Evolutionary conservation across 2,113 vertebrate species (phyloP), one percentile per base, ranked within the genome.

Genomic region (Zosterops borbonicus): DNA sequence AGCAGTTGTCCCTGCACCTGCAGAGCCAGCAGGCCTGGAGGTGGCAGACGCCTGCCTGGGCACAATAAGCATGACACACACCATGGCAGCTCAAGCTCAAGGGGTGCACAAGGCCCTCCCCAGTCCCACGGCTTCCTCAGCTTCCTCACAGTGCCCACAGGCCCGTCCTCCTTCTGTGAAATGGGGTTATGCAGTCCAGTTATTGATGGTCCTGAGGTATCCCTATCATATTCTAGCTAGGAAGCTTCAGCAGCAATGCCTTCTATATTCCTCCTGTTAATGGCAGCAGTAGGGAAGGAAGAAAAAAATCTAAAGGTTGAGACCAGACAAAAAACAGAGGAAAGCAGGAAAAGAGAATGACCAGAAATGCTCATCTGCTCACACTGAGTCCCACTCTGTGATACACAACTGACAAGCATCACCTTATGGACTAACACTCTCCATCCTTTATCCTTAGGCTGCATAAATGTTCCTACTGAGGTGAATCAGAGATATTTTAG

Each of bases 81-180:
- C 4, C 4, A 2, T 0, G 1, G 60, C 47, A 73, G 53, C 35
- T 60, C 31, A 7, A 29, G 63, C 20, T 56, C 0, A 0, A 37
- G 47, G 31, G 10, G 14, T 11, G 3, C 63, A 39, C 52, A 14
- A 41, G 31, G 12, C 9, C 10, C 22, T 42, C 29, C 31, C 42
- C 4, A 1, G 39, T 6, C 29, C 35, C 56, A 41, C 0, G 0
- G n/a, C 58, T 70, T 58, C 69, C 58, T 41, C 53, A 9, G 41
- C 49, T 81, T 69, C 88, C 44, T 55, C 52, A 53, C 0, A 0
- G 14, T 25, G 35, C 52, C 58, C 62, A 29, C 33, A 41, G 14
- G 37, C 28, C 83, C 52, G 31, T 21, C 19, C 29, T 42, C 35
- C 17, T 77, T 16, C 37, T 9, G 5, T 9, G 21, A 69, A 53